Percentiles rank a stretch among this genome's conserved stretches.
Conservation (phyloP, 2,888 invertebrate genomes). For the Chrysotoxum bicinctum region DNA sequence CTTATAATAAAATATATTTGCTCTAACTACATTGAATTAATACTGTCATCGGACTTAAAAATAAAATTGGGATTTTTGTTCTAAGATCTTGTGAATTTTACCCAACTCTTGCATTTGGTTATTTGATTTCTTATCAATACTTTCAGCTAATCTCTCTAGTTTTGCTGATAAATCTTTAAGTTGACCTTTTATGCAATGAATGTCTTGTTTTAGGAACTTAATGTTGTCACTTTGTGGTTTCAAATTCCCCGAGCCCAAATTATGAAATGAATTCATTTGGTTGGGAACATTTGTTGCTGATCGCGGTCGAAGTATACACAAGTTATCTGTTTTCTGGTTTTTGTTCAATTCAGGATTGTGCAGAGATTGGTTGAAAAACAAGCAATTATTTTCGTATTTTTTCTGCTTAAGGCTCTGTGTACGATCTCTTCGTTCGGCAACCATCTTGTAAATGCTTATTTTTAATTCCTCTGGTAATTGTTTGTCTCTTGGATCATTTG, state of each 20-base stretch:
- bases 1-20: neutral
- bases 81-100: slow-evolving; percentile 77
- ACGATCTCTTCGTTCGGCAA: slow-evolving; percentile 86
- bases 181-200: slow-evolving; percentile 76
- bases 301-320: slow-evolving; percentile 77
- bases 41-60: slow-evolving; percentile 28
- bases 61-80: slow-evolving; percentile 73
- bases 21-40: neutral
- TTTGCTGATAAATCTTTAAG: slow-evolving; percentile 76
- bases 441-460: slow-evolving; percentile 88
- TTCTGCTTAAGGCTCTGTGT: slow-evolving; percentile 83
- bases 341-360: slow-evolving; percentile 38
- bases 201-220: slow-evolving; percentile 76
- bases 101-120: slow-evolving; percentile 78
- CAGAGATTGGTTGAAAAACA: slow-evolving; percentile 77
- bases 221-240: slow-evolving; percentile 76
- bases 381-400: slow-evolving; percentile 81
- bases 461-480: slow-evolving; percentile 90
- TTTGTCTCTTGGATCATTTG: slow-evolving; percentile 91
- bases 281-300: slow-evolving; percentile 79
- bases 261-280: slow-evolving; percentile 74
- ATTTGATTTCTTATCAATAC: slow-evolving; percentile 77
- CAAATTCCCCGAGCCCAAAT: slow-evolving; percentile 74
- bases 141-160: slow-evolving; percentile 78
- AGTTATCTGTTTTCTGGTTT: slow-evolving; percentile 72